Base-by-base conservation (phyloP, 1,140 invertebrate genomes). In the Nautilus pompilius region DNA sequence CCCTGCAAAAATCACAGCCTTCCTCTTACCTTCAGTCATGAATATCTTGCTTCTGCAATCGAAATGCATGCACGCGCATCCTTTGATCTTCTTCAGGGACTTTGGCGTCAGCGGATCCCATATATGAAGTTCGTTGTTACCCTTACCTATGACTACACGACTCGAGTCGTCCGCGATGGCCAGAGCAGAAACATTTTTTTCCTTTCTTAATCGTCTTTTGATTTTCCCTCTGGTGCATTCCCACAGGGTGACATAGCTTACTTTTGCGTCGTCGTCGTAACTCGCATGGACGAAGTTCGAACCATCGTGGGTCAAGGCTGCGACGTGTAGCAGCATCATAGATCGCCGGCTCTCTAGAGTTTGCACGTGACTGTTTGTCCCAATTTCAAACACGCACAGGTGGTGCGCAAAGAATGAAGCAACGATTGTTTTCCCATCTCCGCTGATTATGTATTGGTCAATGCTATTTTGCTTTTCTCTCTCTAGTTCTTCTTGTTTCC, bases 331-430 rank as follows among this genome's bases (percentile, higher is more conserved):
- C 51, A 77, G 70, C 58, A 82, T 54, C 77, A 81, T 79, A 0
- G 78, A 80, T 54, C 65, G 69, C 5, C 75, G 68, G 55, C 72
- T 76, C 51, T 79, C 76, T 13, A 82, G 65, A 2, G 77, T 79
- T 30, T 76, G 70, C 0, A 69, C 58, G 59, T 81, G 79, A 8
- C 60, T 58, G 30, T 76, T 69, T 2, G 58, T 61, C 5, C 54
- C 60, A 20, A 82, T 69, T 54, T 80, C 76, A 60, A 82, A 82
- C 15, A 82, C 77, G 33, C 73, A 78, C 54, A 82, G 62, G 62
- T 80, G 79, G 65, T 82, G 80, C 22, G 78, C 78, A 60, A 77
- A 82, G 68, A 75, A 81, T 0, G 80, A 80, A 5, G 79, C 78
- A n/a, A 81, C 75, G n/a, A 80, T 68, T 3, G 70, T 75, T 20